A percentile compares a stretch with the other conserved stretches of the same genome.
These are phyloP conservation scores for Heteronetta atricapilla DNA, from an alignment of 2,113 vertebrate genomes.

Conservation along the genomic window DNA sequence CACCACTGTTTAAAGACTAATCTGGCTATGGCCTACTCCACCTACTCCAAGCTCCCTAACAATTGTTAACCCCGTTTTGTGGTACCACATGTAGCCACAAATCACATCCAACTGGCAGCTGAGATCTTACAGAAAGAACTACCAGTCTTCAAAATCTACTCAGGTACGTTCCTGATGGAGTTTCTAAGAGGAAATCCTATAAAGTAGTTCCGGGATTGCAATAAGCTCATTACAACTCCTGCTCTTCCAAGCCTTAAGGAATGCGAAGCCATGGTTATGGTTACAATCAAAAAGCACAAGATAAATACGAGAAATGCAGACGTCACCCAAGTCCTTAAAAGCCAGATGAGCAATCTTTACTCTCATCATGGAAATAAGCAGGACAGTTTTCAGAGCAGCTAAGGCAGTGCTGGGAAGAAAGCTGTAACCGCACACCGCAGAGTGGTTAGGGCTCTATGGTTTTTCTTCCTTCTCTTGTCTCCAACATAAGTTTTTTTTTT, in stretches of 20 bases:
- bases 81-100: background rate
- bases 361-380: background rate
- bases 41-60: background rate
- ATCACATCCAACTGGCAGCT: background rate
- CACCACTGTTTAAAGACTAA: background rate
- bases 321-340: background rate
- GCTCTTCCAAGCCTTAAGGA: background rate
- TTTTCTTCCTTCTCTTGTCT: background rate
- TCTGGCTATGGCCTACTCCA: background rate
- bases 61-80: background rate
- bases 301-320: background rate
- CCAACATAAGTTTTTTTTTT: background rate
- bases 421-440: background rate
- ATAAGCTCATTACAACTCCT: background rate
- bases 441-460: background rate
- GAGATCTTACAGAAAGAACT: background rate
- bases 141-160: background rate
- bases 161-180: accelerated
- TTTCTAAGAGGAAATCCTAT: background rate
- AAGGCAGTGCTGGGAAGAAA: background rate
- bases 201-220: background rate
- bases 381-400: background rate
- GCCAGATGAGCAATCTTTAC: background rate
- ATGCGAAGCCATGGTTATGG: background rate
- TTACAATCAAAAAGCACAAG: background rate